phyloP scores from a whole-genome alignment of 2,113 vertebrate genomes.

The Beaufortia kweichowensis region DNA sequence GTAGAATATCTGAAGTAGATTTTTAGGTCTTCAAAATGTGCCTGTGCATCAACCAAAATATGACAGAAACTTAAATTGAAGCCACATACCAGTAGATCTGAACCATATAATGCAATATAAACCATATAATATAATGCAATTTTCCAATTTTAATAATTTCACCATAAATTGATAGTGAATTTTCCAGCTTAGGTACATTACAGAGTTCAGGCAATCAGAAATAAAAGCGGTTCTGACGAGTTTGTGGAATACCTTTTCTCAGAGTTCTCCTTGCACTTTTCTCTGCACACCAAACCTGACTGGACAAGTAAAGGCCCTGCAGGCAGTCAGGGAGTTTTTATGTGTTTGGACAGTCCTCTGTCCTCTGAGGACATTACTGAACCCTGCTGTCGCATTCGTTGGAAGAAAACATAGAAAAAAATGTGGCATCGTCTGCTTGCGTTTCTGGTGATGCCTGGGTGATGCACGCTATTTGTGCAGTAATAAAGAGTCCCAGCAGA shows the following conservation, averaged over 20 bases:
- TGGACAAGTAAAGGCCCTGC: slow-evolving; percentile 56
- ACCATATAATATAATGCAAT: slow-evolving; percentile 22
- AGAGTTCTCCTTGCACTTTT: slow-evolving; percentile 23
- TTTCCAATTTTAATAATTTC: slow-evolving; percentile 20
- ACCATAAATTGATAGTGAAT: slow-evolving; percentile 20
- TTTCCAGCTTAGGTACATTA: slow-evolving; percentile 20
- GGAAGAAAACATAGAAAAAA: slow-evolving; percentile 10
- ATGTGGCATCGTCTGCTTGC: slow-evolving; percentile 28
- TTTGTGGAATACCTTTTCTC: slow-evolving; percentile 20
- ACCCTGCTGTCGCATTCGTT: slow-evolving; percentile 34
- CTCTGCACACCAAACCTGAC: slow-evolving; percentile 62
- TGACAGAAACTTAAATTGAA: background rate
- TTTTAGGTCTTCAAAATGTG: background rate
- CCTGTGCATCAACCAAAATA: slow-evolving; percentile 3
- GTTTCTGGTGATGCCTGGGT: background rate
- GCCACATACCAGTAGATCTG: background rate
- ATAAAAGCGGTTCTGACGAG: background rate
- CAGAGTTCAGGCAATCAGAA: slow-evolving; percentile 19
- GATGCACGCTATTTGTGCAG: slow-evolving; percentile 19
- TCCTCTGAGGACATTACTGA: slow-evolving; percentile 53
- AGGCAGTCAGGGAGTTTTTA: slow-evolving; percentile 62
- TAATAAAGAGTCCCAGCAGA: slow-evolving; percentile 1
- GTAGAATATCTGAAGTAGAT: background rate
- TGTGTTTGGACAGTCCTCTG: slow-evolving; percentile 61
- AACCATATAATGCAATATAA: too few relatives aligned